phyloP scores from a whole-genome alignment of 2,797 vertebrate species.

The Chromis chromis region DNA sequence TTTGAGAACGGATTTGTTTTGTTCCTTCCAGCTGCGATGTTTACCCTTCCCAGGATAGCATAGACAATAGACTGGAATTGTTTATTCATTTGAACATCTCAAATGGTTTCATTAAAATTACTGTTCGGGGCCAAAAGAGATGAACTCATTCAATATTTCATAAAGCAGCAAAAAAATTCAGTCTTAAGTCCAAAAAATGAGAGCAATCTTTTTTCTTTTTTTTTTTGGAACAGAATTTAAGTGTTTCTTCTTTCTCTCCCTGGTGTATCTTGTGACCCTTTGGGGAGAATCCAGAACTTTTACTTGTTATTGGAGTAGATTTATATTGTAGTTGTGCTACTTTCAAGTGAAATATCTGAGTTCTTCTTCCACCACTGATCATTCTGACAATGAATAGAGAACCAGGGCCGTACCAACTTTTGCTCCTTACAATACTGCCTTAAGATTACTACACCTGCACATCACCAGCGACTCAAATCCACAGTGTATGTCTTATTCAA shows the following conservation, averaged over 20 bases:
- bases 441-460: background rate
- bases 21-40: background rate
- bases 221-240: background rate
- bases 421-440: background rate
- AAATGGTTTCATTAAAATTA: conserved; percentile 1
- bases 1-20: background rate
- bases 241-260: background rate
- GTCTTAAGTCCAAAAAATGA: background rate
- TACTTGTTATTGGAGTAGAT: background rate
- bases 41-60: background rate
- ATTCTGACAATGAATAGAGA: background rate
- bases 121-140: background rate
- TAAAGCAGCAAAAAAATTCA: background rate
- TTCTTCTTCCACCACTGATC: too few relatives aligned
- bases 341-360: background rate
- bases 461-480: conserved; percentile 6
- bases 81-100: conserved; percentile 1
- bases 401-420: background rate
- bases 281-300: background rate
- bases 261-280: too few relatives aligned
- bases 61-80: background rate
- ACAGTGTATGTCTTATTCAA: conserved; percentile 11
- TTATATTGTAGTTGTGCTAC: background rate
- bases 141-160: background rate
- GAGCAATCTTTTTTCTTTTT: background rate